Base-by-base conservation (phyloP, 2,888 invertebrate genomes). In the Pristionchus exspectatus region DNA sequence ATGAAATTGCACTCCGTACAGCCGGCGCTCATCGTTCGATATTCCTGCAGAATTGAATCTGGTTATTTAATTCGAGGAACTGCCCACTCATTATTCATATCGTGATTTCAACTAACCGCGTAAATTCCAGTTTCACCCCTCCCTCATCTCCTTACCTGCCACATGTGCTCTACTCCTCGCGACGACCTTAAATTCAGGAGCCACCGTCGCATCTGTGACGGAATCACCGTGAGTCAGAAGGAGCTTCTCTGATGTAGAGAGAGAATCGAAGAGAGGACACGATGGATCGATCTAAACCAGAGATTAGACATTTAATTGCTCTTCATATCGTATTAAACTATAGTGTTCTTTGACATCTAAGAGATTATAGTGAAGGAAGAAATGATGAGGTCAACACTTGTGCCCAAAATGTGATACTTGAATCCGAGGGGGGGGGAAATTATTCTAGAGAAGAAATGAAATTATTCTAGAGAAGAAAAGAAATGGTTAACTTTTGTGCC, bases 1-100 rank as follows among this genome's bases (percentile, higher is more conserved):
- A 96, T 99, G 99, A 96, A 99, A 99, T 96, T 99, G 99, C 91
- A 99, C 97, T 54, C 99, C 99, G 95, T 98, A 98, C 90, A 98
- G 96, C 89, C 97, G 97, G 95, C 97, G 96, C 95, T 97, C 97
- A 95, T 98, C 98, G 96, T 98, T 97, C 94, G 97, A 97, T 94
- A 99, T 97, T 90, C 97, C 98, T 96, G 93, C 56, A 93, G 50
- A 44, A 2, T 33, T 2, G 18, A 66, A 16, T 38, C 5, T 63
- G 24, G 66, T 18, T 33, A 86, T n/a, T n/a, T n/a, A n/a, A n/a
- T n/a, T n/a, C n/a, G n/a, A n/a, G n/a, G n/a, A n/a, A n/a, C n/a
- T n/a, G n/a, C 14, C 66, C n/a, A 27, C 1, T 50, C 18, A 69
- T 27, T 69, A 44, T 9, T 44, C 44, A 44, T 44, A 9, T 12